A percentile compares a stretch with the other conserved stretches of the same genome.
These are phyloP conservation scores for Hoplostethus mediterraneus DNA, from an alignment of 2,797 vertebrate genomes.

Conservation along the genomic window DNA sequence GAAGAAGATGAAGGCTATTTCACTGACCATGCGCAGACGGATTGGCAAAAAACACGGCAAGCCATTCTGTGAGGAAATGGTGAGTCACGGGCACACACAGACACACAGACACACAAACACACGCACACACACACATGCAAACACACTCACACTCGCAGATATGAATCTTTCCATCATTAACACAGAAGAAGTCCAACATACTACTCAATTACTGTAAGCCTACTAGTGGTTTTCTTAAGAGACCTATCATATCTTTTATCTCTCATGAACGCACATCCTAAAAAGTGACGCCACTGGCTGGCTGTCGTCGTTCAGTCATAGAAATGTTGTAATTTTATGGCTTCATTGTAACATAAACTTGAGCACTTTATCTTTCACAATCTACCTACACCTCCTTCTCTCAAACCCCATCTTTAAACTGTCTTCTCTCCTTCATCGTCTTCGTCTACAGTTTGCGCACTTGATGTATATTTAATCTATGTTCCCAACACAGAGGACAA, in stretches of 20 bases:
- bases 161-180: not conserved
- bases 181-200: not conserved
- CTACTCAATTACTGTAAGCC: slow-evolving; percentile 2
- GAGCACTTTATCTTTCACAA: slow-evolving; percentile 24
- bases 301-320: not conserved
- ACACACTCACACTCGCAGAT: not conserved
- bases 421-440: not conserved
- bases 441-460: too few species aligned
- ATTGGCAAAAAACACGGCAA: slow-evolving; percentile 93
- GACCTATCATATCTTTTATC: slow-evolving; percentile 38
- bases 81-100: slow-evolving; percentile 72
- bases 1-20: slow-evolving; percentile 97
- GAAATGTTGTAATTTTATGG: slow-evolving; percentile 7
- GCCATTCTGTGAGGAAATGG: slow-evolving; percentile 90
- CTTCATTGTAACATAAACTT: slow-evolving; percentile 7
- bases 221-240: slow-evolving; percentile 27
- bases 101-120: slow-evolving; percentile 6
- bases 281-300: not conserved
- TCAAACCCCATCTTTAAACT: not conserved
- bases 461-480: not conserved
- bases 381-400: not conserved
- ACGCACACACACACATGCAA: slow-evolving; percentile 11
- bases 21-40: slow-evolving; percentile 94
- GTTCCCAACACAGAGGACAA: not conserved
- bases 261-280: slow-evolving; percentile 64